Percentiles rank a stretch among this genome's conserved stretches.
These are phyloP conservation scores for Pagetopsis macropterus DNA, from an alignment of 2,797 vertebrate genomes.

Conservation along the genomic window DNA sequence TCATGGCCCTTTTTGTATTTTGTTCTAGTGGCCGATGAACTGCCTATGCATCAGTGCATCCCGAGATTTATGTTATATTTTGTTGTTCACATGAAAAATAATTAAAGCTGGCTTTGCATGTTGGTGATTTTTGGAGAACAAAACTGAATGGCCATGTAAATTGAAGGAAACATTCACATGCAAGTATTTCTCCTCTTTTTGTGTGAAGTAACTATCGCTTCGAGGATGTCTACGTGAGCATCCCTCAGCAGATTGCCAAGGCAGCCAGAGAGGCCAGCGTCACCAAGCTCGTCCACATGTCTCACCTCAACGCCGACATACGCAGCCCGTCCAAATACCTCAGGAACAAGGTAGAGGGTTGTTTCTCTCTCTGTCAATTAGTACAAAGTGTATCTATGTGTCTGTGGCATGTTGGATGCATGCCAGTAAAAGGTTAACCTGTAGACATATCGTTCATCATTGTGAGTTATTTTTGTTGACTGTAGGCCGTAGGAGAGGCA, in stretches of 20 bases:
- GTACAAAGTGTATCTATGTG: background rate
- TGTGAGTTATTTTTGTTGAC: constrained; percentile 12
- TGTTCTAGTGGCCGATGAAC: no score
- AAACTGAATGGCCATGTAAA: background rate
- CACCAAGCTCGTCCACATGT: constrained; percentile 91
- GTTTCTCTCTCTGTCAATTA: background rate
- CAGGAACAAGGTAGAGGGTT: constrained; percentile 88
- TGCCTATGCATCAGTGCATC: background rate
- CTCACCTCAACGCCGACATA: constrained; percentile 94
- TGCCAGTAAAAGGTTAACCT: background rate
- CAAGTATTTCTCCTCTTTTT: constrained; percentile 21
- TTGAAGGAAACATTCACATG: background rate
- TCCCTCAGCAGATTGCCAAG: constrained; percentile 89
- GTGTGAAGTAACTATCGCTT: constrained; percentile 89
- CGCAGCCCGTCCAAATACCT: constrained; percentile 93
- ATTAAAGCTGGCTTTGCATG: background rate
- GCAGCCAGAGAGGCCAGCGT: constrained; percentile 88
- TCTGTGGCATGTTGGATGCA: background rate
- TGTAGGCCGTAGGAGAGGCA: constrained; percentile 91
- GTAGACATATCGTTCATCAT: background rate
- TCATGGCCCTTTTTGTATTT: no score
- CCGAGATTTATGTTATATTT: background rate
- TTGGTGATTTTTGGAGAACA: background rate
- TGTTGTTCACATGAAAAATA: background rate
- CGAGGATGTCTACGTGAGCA: constrained; percentile 89